Evolutionary conservation across 2,113 vertebrate genomes (phyloP), one percentile per base, ranked within the genome.

Genomic region (Neolamprologus variostigma): DNA sequence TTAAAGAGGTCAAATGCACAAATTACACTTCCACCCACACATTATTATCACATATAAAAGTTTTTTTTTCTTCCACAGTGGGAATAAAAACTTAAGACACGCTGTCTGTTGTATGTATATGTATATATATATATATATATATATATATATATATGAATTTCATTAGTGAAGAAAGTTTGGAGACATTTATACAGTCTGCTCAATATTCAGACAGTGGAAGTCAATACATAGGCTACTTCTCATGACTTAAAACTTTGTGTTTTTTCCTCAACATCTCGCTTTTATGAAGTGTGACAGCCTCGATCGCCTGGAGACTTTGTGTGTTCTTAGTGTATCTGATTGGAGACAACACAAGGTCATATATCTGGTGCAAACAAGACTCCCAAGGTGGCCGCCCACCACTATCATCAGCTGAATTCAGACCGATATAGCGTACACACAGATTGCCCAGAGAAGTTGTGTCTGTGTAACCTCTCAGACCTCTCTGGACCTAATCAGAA

Each of bases 261-360:
- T 42, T 42, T 89, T 87, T 87, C 54, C 80, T 84, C 59, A 85
- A 35, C 66, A 4, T 85, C 71, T 92, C 26, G 23, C 37, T 80
- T 78, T 90, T 84, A 93, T 91, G 55, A 89, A 90, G 82, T 86
- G 91, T 90, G 94, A 93, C 91, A 90, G 84, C 73, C 82, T 79
- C 14, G 61, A 91, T 89, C 13, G 91, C 93, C 91, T 26, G 33
- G 89, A 93, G 91, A 93, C 83, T 59, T 83, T 91, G 57, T 86
- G 85, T 85, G 57, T 84, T 83, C 84, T 89, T 81, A 80, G 86
- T 88, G 68, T 42, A 89, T 90, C 84, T 86, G 89, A 91, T 78
- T 84, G 85, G 84, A 94, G 90, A 90, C 86, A 71, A 81, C 81
- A 80, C 54, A 35, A 93, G 90, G 94, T 92, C 88, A 79, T 82